Evolutionary conservation across 2,888 invertebrate genomes (phyloP), one percentile per base, ranked within the genome.

Genomic region (Lasioglossum marginatum): DNA sequence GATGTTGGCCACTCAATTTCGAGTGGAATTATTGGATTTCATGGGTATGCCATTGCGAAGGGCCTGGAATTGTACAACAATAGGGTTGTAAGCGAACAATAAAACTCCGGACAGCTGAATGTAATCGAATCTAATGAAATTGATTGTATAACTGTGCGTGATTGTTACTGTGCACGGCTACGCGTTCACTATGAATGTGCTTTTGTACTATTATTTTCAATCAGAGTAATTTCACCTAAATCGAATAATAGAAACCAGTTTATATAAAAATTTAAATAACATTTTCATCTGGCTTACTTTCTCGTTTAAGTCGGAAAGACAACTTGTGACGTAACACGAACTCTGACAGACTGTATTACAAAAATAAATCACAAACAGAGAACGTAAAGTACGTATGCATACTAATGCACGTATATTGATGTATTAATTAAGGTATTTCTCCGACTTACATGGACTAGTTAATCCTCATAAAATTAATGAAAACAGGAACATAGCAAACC

Each of bases 1-100:
- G 70, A 74, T 70, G 43, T 8, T 52, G 34, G 34, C 14, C 66
- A 40, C 45, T 70, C 70, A 70, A 63, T 83, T 78, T 70, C 57
- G 16, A 83, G 70, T n/a, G 60, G 70, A 27, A 40, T 74, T 78
- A 83, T 83, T 74, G 77, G 70, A 83, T 84, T 52, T 37, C 40
- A 14, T 8, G 63, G 40, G 66, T 16, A 43, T n/a, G 31, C 57
- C 14, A 40, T 70, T 37, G n/a, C 34, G 10, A 31, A 34, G 72
- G 31, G 10, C 1, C 31, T 48, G 72, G 48, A 27, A 72, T 48
- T 16, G 16, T 48, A n/a, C 43, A 27, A 48, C 45, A 72, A 45
- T 72, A 4, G n/a, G 70, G 4, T 70, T n/a, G n/a, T 14, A 70
- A 23, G 40, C n/a, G 40, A 40, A 70, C 40, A 70, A 70, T 40